These are phyloP conservation scores for Desmodus rotundus DNA, from an alignment of 2,113 vertebrate species.

Conservation along the genomic window DNA sequence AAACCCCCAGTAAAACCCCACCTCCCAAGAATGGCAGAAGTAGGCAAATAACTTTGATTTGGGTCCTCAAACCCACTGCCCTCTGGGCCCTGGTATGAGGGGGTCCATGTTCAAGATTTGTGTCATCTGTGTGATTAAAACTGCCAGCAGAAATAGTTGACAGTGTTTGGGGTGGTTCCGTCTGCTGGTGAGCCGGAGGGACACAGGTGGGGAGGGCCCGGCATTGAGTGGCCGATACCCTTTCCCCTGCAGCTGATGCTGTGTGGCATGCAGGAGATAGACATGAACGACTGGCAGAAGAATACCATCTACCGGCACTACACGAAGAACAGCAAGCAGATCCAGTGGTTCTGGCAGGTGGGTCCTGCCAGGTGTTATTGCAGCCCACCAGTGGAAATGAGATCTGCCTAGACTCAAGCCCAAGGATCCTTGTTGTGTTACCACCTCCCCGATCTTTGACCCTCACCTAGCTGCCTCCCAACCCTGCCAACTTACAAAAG, in stretches of 20 bases:
- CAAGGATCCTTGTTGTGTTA: rapidly evolving
- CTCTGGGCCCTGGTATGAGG: background rate
- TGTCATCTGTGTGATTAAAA: background rate
- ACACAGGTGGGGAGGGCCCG: rapidly evolving
- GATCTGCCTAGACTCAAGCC: no score
- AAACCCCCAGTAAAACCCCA: background rate
- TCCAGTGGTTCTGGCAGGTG: conserved; percentile 99
- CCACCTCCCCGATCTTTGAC: background rate
- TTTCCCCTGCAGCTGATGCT: conserved; percentile 90
- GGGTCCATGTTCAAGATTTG: background rate
- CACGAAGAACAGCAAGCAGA: conserved; percentile 98
- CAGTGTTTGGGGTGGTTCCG: background rate
- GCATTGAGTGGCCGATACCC: background rate
- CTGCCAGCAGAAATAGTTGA: background rate
- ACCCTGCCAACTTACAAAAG: background rate
- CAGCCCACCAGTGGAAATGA: background rate
- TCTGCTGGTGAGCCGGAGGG: no score
- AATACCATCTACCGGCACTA: conserved; percentile 98
- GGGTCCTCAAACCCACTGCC: background rate
- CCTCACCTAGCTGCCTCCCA: background rate
- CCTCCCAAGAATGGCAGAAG: background rate
- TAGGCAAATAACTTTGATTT: background rate
- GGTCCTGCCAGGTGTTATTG: background rate
- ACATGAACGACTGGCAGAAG: conserved; percentile 96
- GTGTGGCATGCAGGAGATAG: conserved; percentile 99